Conservation (phyloP, 2,888 invertebrate species). For the Teleogryllus oceanicus region DNA sequence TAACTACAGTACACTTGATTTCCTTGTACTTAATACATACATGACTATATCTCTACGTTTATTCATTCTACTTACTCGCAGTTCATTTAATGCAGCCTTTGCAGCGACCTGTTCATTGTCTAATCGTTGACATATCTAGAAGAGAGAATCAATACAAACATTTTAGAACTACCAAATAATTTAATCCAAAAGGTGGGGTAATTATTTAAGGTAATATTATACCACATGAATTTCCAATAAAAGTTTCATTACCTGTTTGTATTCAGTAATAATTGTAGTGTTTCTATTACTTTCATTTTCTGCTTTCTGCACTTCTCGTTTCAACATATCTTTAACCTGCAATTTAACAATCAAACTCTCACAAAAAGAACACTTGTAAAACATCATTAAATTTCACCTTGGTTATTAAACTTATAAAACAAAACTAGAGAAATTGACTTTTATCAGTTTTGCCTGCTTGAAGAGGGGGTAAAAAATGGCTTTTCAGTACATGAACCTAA, state of each 20-base stretch:
- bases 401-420: background rate
- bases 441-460: too few relatives aligned
- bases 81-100: slow-evolving; percentile 58
- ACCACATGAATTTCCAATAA: background rate
- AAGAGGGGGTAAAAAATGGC: too few relatives aligned
- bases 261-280: slow-evolving; percentile 81
- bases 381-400: too few relatives aligned
- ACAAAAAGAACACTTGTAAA: background rate
- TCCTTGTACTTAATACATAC: too few relatives aligned
- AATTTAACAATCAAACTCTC: slow-evolving; percentile 34
- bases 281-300: slow-evolving; percentile 71
- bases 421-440: background rate
- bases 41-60: too few relatives aligned
- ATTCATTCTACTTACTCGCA: slow-evolving; percentile 57
- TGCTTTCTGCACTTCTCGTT: slow-evolving; percentile 69
- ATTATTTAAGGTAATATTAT: too few relatives aligned
- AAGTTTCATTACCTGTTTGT: slow-evolving; percentile 64
- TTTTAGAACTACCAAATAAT: too few relatives aligned
- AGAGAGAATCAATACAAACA: slow-evolving; percentile 47
- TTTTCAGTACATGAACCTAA: too few relatives aligned
- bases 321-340: slow-evolving; percentile 71
- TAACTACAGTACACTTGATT: too few relatives aligned
- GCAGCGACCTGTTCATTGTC: slow-evolving; percentile 73
- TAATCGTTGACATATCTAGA: slow-evolving; percentile 76
- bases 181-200: too few relatives aligned